Conservation (phyloP, 64 coral and sea anemone genomes). For the Montipora capricornis region DNA sequence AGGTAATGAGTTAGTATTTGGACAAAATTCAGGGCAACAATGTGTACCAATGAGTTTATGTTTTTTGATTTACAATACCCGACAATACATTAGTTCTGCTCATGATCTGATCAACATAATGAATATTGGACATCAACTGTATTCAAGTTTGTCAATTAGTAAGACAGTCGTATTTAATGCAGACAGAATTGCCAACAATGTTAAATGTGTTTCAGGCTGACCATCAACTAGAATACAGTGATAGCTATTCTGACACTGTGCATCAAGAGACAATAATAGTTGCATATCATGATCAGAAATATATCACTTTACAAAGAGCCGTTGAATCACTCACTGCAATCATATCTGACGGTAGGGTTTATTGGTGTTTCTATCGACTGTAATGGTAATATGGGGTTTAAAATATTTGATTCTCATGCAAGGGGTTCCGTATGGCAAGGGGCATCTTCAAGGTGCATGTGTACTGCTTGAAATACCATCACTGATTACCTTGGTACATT, state of each 20-base stretch:
- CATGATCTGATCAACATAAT: constrained; percentile 33
- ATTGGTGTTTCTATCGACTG: constrained; percentile 57
- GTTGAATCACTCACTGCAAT: constrained; percentile 16
- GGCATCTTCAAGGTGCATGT: constrained; percentile 55
- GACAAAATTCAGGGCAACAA: neutral
- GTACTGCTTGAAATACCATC: constrained; percentile 50
- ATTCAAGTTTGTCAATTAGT: constrained; percentile 25
- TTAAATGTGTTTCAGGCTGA: constrained; percentile 30
- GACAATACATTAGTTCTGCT: constrained; percentile 18
- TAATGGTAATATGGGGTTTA: constrained; percentile 32
- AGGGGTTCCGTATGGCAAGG: constrained; percentile 12
- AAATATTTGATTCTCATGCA: constrained; percentile 47
- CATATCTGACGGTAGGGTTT: constrained; percentile 32
- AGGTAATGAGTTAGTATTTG: no score
- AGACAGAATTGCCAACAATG: constrained; percentile 8
- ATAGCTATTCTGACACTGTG: constrained; percentile 40
- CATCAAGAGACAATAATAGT: constrained; percentile 8
- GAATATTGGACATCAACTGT: constrained; percentile 34
- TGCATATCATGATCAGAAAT: neutral
- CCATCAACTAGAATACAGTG: constrained; percentile 36
- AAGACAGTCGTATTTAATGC: neutral
- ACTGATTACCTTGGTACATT: constrained; percentile 21
- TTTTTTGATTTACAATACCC: constrained; percentile 9
- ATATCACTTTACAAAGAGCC: constrained; percentile 16
- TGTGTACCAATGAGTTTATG: neutral